These are phyloP conservation scores for Dryoscopus gambensis DNA, from an alignment of 2,113 vertebrate species.

Conservation along the genomic window DNA sequence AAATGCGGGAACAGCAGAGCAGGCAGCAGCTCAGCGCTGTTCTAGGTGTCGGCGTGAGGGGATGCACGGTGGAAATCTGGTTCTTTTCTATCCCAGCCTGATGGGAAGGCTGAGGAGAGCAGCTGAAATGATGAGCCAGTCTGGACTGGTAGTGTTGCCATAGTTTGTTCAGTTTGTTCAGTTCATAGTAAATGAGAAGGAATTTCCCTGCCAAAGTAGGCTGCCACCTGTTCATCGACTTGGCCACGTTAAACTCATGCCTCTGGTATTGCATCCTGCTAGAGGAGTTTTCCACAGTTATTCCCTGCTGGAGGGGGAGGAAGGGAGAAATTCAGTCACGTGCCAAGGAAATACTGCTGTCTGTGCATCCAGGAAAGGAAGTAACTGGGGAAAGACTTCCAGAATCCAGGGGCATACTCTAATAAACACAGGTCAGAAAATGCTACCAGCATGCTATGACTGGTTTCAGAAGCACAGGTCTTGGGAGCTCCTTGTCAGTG, in stretches of 20 bases:
- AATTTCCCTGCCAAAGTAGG: not conserved
- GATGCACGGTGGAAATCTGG: not conserved
- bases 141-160: not conserved
- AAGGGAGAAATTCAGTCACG: not conserved
- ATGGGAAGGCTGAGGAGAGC: not conserved
- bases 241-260: not conserved
- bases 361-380: not conserved
- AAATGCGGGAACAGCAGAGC: not conserved
- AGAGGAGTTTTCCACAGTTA: not conserved
- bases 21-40: not conserved
- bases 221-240: not conserved
- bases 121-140: not conserved
- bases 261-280: not conserved
- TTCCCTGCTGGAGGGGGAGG: not conserved
- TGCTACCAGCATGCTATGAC: rapidly evolving
- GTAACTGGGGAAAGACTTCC: not conserved
- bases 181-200: not conserved
- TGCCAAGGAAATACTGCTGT: not conserved
- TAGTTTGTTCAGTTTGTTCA: not conserved
- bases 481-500: not conserved
- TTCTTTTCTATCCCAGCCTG: not conserved
- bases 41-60: not conserved
- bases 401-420: not conserved
- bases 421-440: not conserved
- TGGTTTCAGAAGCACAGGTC: not conserved